Percentiles rank a stretch among this genome's conserved stretches.
These are phyloP conservation scores for Ptilodon capucinus DNA, from an alignment of 2,888 invertebrate genomes.

Conservation along the genomic window DNA sequence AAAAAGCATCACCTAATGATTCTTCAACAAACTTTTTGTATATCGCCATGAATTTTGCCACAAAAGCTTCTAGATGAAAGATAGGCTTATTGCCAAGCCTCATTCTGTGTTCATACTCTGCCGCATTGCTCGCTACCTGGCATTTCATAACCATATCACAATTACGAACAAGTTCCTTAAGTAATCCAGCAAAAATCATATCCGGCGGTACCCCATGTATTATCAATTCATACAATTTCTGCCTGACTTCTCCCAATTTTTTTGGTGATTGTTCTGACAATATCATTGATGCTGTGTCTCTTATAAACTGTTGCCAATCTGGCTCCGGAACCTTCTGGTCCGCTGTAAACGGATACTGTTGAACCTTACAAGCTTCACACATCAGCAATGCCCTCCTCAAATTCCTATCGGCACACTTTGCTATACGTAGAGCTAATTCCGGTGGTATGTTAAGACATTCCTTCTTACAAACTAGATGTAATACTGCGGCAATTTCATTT, in stretches of 20 bases:
- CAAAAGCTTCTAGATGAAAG: conserved; percentile 98
- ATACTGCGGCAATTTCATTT: conserved; percentile 87
- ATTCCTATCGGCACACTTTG: conserved; percentile 92
- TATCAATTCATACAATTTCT: conserved; percentile 95
- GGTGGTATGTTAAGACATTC: conserved; percentile 91
- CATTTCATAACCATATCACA: conserved; percentile 95
- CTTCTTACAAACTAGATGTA: conserved; percentile 88
- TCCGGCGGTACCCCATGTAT: conserved; percentile 97
- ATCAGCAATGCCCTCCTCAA: conserved; percentile 95
- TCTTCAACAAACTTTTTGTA: conserved; percentile 94
- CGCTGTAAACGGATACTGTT: conserved; percentile 92
- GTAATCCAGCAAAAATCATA: conserved; percentile 93
- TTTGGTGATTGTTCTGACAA: conserved; percentile 93
- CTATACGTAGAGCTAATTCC: conserved; percentile 90
- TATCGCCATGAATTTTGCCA: conserved; percentile 97
- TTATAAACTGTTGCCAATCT: conserved; percentile 96
- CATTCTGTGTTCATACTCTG: conserved; percentile 96
- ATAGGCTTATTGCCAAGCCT: conserved; percentile 96
- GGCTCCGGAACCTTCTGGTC: conserved; percentile 93
- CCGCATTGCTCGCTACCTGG: conserved; percentile 92
- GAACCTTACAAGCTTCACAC: conserved; percentile 96
- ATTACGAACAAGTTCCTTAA: conserved; percentile 92
- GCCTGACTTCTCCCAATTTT: conserved; percentile 92
- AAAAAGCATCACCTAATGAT: conserved; percentile 82
- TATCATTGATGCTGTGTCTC: conserved; percentile 93